Conservation (phyloP, 30 jellyfish, hydroid and myxozoan species). For the Catostylus mosaicus region DNA sequence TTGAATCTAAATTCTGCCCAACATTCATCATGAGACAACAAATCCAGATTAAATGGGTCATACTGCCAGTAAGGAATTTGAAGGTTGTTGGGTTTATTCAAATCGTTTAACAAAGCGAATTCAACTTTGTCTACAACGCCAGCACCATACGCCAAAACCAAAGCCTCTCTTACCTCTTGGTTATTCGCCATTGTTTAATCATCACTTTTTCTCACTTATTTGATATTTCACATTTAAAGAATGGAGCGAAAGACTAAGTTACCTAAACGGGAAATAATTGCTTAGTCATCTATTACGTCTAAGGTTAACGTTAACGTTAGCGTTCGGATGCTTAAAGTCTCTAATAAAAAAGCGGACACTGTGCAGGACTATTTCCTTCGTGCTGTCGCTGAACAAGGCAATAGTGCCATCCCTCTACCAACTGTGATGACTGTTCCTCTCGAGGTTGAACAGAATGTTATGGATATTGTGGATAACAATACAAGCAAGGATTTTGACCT, state of each 20-base stretch:
- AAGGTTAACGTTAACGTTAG: too few relatives aligned
- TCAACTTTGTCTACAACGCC: neutral
- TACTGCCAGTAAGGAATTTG: conserved; percentile 15
- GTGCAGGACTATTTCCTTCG: too few relatives aligned
- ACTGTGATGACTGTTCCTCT: neutral
- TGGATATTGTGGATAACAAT: neutral
- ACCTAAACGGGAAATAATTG: too few relatives aligned
- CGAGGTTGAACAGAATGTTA: neutral
- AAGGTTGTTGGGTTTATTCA: neutral
- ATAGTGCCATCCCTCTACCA: neutral
- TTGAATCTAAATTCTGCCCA: conserved; percentile 13
- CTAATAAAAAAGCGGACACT: too few relatives aligned
- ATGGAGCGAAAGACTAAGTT: too few relatives aligned
- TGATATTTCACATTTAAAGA: too few relatives aligned
- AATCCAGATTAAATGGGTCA: conserved; percentile 4
- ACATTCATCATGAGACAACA: conserved; percentile 7
- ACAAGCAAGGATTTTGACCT: conserved; percentile 3
- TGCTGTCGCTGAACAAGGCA: neutral
- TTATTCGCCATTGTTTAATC: neutral
- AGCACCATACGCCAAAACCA: neutral
- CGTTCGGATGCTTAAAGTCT: too few relatives aligned
- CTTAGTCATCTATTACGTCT: too few relatives aligned
- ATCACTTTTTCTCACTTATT: too few relatives aligned
- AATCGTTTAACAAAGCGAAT: neutral
- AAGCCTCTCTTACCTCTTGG: conserved; percentile 21